Conservation (phyloP, 2,797 vertebrate genomes). For the Anableps anableps region DNA sequence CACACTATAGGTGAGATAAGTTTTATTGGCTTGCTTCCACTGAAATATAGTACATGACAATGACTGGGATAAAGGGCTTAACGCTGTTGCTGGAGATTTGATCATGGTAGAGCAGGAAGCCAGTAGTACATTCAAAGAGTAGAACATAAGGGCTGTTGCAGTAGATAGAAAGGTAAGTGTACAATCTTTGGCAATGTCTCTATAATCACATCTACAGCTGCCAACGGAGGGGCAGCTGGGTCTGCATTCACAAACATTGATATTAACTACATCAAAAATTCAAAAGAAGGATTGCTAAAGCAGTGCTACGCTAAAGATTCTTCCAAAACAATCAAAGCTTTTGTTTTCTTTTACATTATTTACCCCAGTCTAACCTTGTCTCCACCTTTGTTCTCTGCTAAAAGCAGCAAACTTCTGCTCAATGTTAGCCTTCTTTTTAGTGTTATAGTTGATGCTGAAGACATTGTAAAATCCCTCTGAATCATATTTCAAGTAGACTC, state of each 20-base stretch:
- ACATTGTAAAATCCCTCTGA: background rate
- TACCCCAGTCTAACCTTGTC: background rate
- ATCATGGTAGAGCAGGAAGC: slow-evolving; percentile 32
- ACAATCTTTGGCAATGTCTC: slow-evolving; percentile 42
- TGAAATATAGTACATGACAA: slow-evolving; percentile 36
- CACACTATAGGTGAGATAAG: background rate
- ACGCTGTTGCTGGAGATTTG: no score
- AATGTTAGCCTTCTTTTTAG: background rate
- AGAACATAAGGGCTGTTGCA: slow-evolving; percentile 31
- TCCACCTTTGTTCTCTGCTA: background rate
- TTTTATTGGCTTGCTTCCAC: background rate
- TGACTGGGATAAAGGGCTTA: slow-evolving; percentile 50
- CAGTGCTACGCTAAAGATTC: no score
- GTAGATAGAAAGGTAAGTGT: slow-evolving; percentile 66
- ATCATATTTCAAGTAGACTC: background rate
- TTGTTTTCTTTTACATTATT: no score
- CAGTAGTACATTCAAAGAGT: slow-evolving; percentile 18
- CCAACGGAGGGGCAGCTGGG: no score
- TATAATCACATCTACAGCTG: slow-evolving; percentile 59
- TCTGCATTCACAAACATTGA: background rate
- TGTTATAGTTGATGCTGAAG: background rate
- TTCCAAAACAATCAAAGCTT: no score
- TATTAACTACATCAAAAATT: background rate
- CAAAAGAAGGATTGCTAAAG: background rate
- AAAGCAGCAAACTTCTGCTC: background rate